phyloP scores from a whole-genome alignment of 2,797 vertebrate species.

The Danio albolineatus region DNA sequence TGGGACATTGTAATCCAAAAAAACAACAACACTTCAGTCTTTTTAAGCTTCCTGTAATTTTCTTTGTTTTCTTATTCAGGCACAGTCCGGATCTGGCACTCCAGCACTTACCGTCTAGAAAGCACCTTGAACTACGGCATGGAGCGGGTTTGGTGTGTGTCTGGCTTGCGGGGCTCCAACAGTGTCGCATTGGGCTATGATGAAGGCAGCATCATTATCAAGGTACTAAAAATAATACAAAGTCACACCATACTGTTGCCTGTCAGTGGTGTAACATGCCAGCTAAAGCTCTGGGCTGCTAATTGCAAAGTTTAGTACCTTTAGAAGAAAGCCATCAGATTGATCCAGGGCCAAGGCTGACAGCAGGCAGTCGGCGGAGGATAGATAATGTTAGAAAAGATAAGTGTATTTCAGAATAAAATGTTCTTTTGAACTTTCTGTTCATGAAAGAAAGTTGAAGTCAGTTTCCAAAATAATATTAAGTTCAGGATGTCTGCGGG shows the following conservation, averaged over 20 bases:
- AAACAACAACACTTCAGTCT: neutral
- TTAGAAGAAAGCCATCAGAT: neutral
- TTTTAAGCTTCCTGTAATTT: neutral
- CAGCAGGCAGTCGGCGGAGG: neutral
- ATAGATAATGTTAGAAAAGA: neutral
- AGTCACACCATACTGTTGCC: neutral
- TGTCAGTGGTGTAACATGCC: neutral
- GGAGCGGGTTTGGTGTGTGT: conserved; percentile 98
- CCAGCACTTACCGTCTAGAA: conserved; percentile 95
- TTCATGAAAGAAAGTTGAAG: neutral
- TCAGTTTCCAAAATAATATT: neutral
- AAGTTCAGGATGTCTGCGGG: neutral
- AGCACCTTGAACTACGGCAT: conserved; percentile 97
- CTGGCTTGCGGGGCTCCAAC: conserved; percentile 94
- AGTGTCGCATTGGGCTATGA: conserved; percentile 96
- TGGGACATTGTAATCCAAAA: neutral
- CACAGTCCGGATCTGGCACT: conserved; percentile 98
- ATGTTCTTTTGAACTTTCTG: neutral
- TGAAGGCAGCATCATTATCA: conserved; percentile 98
- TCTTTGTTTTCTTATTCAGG: conserved; percentile 74
- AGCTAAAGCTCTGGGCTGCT: neutral
- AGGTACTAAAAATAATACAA: conserved; percentile 76
- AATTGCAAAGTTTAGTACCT: neutral
- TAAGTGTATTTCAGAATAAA: neutral
- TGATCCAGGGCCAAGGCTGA: neutral